Percentiles rank a stretch among this genome's conserved stretches.
phyloP scores from a whole-genome alignment of 2,797 vertebrate genomes.

The Cryptoblepharus egeriae region DNA sequence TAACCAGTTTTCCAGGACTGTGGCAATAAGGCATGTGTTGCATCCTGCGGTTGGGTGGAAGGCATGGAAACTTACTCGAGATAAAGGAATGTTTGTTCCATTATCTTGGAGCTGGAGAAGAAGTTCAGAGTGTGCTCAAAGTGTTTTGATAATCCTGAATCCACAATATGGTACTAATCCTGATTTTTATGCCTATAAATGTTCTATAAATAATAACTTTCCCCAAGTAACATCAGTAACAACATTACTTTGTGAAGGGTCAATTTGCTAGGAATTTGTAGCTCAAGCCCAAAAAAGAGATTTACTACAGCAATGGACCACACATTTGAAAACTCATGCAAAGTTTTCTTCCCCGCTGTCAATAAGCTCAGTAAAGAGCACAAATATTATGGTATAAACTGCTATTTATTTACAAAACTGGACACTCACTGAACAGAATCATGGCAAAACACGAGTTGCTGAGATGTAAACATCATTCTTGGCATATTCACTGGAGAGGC shows the following conservation, averaged over 20 bases:
- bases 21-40: too few relatives aligned
- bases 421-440: neutral
- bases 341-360: neutral
- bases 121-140: too few relatives aligned
- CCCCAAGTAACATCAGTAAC: neutral
- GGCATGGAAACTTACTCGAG: too few relatives aligned
- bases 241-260: neutral
- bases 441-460: neutral
- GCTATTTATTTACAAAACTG: neutral
- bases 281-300: neutral
- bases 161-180: too few relatives aligned
- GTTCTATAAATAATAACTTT: neutral
- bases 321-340: neutral
- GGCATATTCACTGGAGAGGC: too few relatives aligned
- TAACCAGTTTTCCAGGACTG: too few relatives aligned
- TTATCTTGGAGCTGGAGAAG: too few relatives aligned
- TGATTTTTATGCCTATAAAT: too few relatives aligned
- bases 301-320: neutral
- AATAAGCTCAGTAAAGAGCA: neutral
- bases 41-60: too few relatives aligned
- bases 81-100: too few relatives aligned
- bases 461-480: neutral
- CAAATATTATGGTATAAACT: neutral
- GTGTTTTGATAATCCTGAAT: neutral
- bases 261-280: neutral